Percentiles rank a stretch among this genome's conserved stretches.
phyloP scores from a whole-genome alignment of 2,113 vertebrate genomes.

The Brachyistius frenatus region DNA sequence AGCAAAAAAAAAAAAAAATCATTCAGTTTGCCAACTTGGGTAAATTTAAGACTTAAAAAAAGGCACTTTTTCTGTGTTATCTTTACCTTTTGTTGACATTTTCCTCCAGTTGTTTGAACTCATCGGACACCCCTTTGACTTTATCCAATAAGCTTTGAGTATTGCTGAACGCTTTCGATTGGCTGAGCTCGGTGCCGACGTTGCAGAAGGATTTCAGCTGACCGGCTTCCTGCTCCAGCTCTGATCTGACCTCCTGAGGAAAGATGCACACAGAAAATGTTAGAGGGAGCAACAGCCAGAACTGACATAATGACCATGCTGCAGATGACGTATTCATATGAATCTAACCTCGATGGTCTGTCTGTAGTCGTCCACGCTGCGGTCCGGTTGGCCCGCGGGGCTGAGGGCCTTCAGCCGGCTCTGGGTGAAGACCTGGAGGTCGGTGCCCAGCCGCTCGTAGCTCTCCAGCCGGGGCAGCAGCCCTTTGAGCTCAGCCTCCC shows the following conservation, averaged over 20 bases:
- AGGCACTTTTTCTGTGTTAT: not conserved
- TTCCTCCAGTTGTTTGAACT: constrained; percentile 89
- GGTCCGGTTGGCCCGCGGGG: constrained; percentile 89
- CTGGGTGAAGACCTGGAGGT: constrained; percentile 89
- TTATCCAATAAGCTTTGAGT: constrained; percentile 86
- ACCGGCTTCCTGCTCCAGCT: constrained; percentile 90
- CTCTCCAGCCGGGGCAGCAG: constrained; percentile 91
- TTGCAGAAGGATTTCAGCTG: constrained; percentile 87
- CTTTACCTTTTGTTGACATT: constrained; percentile 88
- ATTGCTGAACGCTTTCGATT: constrained; percentile 80
- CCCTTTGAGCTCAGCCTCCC: constrained; percentile 86
- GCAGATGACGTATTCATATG: not conserved
- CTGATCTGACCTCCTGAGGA: constrained; percentile 89
- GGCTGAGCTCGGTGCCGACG: constrained; percentile 86
- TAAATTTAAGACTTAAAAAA: not conserved
- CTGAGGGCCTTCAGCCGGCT: constrained; percentile 86
- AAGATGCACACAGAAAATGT: not conserved
- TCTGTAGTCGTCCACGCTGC: constrained; percentile 89
- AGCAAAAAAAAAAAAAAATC: too few relatives aligned
- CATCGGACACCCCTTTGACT: constrained; percentile 86
- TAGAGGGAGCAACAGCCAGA: not conserved
- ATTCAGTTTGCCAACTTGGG: too few relatives aligned
- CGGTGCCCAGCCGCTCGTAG: constrained; percentile 89
- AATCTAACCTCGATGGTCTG: constrained; percentile 92
- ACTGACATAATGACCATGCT: not conserved